Evolutionary conservation across 2,888 invertebrate species (phyloP).

Genomic region (Sepiola atlantica): DNA sequence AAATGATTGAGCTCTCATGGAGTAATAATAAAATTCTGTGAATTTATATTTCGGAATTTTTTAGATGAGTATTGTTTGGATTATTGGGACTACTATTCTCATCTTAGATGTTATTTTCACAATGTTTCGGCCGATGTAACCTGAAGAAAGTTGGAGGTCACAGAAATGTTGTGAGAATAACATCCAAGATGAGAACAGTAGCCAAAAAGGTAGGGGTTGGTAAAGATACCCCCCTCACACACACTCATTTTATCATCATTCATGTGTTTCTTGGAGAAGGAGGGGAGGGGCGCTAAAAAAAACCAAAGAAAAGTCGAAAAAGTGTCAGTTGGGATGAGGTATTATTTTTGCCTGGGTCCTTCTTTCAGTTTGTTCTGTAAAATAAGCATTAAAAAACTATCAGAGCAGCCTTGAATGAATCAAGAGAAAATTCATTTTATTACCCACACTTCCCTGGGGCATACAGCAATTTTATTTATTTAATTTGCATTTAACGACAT

Average conservation of each 20-base stretch:
- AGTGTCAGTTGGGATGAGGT: too few relatives aligned
- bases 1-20: neutral
- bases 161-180: too few relatives aligned
- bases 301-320: neutral
- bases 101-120: too few relatives aligned
- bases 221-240: neutral
- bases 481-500: slow-evolving; percentile 32
- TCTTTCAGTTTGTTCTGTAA: too few relatives aligned
- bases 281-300: neutral
- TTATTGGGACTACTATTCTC: too few relatives aligned
- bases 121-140: too few relatives aligned
- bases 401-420: slow-evolving; percentile 32
- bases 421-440: slow-evolving; percentile 1
- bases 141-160: too few relatives aligned
- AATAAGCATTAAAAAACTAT: neutral
- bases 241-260: too few relatives aligned
- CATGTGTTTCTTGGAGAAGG: neutral
- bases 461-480: neutral
- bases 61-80: too few relatives aligned
- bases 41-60: too few relatives aligned
- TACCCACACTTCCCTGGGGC: neutral
- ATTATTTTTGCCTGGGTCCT: neutral
- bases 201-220: neutral
- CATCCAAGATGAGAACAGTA: too few relatives aligned
- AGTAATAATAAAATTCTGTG: neutral